A percentile compares a stretch with the other conserved stretches of the same genome.
phyloP scores from a whole-genome alignment of 64 coral and sea anemone genomes.

The Hydrozoanthus tunicans region DNA sequence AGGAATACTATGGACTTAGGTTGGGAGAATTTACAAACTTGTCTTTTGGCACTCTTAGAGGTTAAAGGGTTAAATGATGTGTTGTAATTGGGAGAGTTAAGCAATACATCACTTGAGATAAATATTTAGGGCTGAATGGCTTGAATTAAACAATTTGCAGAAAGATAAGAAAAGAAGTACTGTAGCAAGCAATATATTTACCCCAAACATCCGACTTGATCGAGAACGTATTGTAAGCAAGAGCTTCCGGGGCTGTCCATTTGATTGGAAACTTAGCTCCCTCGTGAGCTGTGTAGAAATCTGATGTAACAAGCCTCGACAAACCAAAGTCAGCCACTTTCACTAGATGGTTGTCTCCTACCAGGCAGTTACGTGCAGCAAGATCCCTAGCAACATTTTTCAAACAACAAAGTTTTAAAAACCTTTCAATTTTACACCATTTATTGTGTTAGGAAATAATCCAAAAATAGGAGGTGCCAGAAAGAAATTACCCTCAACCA shows the following conservation, averaged over 20 bases:
- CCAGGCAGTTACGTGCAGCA: conserved; percentile 94
- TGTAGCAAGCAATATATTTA: conserved; percentile 21
- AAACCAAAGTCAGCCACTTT: conserved; percentile 99
- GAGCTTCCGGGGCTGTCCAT: conserved; percentile 97
- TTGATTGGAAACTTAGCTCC: conserved; percentile 99
- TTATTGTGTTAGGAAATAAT: too few species aligned
- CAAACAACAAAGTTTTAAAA: not conserved
- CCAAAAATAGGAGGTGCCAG: too few species aligned
- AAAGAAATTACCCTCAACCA: too few species aligned
- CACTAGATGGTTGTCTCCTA: conserved; percentile 91
- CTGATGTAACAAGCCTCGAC: conserved; percentile 86
- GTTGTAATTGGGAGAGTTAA: too few species aligned
- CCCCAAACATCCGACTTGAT: conserved; percentile 99
- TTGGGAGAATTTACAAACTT: too few species aligned
- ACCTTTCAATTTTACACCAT: not conserved
- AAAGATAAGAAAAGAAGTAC: not conserved
- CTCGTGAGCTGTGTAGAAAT: conserved; percentile 95
- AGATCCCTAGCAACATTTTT: conserved; percentile 72
- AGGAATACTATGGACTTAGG: too few species aligned
- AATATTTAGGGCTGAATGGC: too few species aligned
- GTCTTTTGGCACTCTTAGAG: too few species aligned
- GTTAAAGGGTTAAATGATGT: too few species aligned
- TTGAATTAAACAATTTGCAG: too few species aligned
- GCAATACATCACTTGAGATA: too few species aligned
- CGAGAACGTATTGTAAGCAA: conserved; percentile 94